Evolutionary conservation across 2,113 vertebrate species (phyloP), one percentile per base, ranked within the genome.

Genomic region (Illadopsis cleaveri): DNA sequence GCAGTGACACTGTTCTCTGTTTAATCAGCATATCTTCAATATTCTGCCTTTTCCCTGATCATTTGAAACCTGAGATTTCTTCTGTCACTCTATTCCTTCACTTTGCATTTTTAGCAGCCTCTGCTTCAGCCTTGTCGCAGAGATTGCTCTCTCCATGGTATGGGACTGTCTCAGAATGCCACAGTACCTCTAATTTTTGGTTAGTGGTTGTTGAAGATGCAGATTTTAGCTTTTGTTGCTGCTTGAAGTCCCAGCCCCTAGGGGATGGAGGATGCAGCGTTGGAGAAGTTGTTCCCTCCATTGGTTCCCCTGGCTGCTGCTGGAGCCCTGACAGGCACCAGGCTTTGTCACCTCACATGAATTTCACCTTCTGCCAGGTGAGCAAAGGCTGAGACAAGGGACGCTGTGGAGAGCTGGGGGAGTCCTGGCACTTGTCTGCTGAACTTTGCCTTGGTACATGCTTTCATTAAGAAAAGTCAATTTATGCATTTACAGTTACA

Each of bases 71-170:
- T 33, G 37, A 15, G 17, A 30, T n/a, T 56, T 58, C 71, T 80
- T 31, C 24, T 21, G 7, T 58, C 47, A 4, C 38, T 54, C n/a
- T 61, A 0, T 53, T 38, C 40, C 38, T 70, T 81, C 56, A 9
- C 47, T 69, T 31, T 23, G 17, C 28, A 14, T 25, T 89, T 76
- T 48, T 30, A 47, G 42, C 38, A 44, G 51, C 60, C 23, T 75
- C 65, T 76, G 24, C 4, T 42, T 62, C 17, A 58, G 33, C 65
- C 69, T 71, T 82, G 62, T 50, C 51, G 35, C 15, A 27, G 51
- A 65, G 58, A 33, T 2, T 2, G 12, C 33, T 53, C n/a, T 45
- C 81, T 16, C 12, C 16, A 0, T 17, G 38, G 9, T 16, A 0
- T 3, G 3, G 2, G 51, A 15, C 62, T 47, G 19, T 27, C 71